Evolutionary conservation across 2,113 vertebrate species (phyloP).

Genomic region (Oreochromis niloticus): DNA sequence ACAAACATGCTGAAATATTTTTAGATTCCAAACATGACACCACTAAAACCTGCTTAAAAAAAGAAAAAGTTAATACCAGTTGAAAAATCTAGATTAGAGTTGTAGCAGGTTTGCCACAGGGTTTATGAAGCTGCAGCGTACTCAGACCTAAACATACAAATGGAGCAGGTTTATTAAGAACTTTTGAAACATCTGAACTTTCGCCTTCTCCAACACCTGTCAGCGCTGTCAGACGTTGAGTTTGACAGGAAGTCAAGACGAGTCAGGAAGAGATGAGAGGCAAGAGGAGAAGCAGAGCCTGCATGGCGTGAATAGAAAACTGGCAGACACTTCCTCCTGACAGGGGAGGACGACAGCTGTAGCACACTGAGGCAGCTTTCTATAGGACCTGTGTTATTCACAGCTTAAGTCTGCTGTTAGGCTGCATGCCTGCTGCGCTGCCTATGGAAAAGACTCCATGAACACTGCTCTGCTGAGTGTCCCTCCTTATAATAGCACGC

Average conservation of each 20-base stretch:
- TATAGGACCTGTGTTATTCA: neutral
- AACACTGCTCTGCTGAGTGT: neutral
- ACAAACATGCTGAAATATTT: neutral
- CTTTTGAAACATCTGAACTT: neutral
- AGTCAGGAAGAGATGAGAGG: neutral
- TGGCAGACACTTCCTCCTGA: neutral
- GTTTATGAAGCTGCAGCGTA: neutral
- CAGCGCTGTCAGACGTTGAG: neutral
- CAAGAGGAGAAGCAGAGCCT: neutral
- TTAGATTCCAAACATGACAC: neutral
- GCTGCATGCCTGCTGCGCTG: neutral
- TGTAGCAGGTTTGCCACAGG: neutral
- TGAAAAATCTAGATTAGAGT: neutral
- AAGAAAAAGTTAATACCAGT: neutral
- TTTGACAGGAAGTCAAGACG: slow-evolving; percentile 20
- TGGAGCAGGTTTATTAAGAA: neutral
- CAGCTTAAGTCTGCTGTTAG: neutral
- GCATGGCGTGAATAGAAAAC: slow-evolving; percentile 7
- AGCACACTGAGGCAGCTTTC: neutral
- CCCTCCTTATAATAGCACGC: neutral
- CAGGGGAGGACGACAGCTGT: neutral
- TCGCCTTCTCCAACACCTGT: neutral
- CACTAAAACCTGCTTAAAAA: neutral
- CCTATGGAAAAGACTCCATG: neutral
- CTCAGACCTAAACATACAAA: neutral